phyloP scores from a whole-genome alignment of 2,797 vertebrate species.

The Neostethus bicornis region DNA sequence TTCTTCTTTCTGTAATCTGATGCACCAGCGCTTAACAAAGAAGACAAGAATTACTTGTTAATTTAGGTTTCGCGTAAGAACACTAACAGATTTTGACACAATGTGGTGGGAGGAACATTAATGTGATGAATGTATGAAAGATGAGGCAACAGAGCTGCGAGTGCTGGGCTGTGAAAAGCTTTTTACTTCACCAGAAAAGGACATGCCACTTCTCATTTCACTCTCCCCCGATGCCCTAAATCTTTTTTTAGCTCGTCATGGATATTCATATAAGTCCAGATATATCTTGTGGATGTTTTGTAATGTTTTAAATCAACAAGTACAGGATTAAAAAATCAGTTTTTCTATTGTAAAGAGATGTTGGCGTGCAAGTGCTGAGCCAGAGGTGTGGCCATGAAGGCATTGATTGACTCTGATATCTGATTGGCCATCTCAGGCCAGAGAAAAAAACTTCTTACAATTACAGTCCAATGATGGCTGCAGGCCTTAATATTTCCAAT shows the following conservation, averaged over 20 bases:
- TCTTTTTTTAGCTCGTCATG: neutral
- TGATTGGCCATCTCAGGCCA: too few species aligned
- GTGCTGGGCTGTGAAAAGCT: neutral
- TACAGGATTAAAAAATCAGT: too few species aligned
- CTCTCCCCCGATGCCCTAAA: neutral
- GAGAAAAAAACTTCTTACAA: too few species aligned
- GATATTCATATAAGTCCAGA: neutral
- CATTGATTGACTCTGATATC: too few species aligned
- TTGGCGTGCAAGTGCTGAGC: too few species aligned
- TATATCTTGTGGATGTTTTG: neutral
- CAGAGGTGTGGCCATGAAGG: too few species aligned
- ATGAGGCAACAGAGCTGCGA: neutral
- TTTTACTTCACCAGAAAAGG: neutral
- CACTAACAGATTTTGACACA: neutral
- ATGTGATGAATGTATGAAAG: neutral
- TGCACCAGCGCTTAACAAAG: neutral
- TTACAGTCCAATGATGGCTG: too few species aligned
- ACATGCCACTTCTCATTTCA: neutral
- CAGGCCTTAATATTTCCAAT: too few species aligned
- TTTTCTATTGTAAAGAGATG: too few species aligned
- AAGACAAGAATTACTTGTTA: neutral
- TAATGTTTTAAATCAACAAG: neutral
- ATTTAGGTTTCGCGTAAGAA: too few species aligned
- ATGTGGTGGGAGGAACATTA: neutral
- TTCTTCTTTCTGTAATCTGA: neutral